Evolutionary conservation across 2,888 invertebrate species (phyloP), one percentile per base, ranked within the genome.

Genomic region (Aporophyla lueneburgensis): DNA sequence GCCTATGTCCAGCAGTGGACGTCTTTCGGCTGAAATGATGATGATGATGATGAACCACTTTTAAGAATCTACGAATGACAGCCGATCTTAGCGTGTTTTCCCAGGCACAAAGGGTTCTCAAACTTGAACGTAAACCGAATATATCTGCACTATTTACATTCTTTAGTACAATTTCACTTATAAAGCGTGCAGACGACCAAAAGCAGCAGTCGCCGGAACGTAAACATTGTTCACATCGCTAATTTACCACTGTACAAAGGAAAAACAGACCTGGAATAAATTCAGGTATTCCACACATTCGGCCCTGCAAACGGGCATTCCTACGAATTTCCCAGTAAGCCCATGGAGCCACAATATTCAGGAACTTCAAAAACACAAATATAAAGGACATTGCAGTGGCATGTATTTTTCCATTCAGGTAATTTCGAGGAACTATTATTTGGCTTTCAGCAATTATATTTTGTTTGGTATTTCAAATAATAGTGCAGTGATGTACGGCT

Each of bases 201-300:
- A 76, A 66, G 81, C 76, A 80, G 71, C 61, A 78, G 84, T 81
- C 73, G 75, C 56, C 75, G 80, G 72, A 85, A 87, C 81, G 85
- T 85, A 89, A 91, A 90, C 88, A 89, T 88, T 90, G 89, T 90
- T 84, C 80, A 83, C 83, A 87, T 89, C 81, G 78, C 87, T 91
- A 91, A 92, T 91, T 91, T 91, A 89, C 85, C 85, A 78, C 56
- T 77, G 76, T 81, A 88, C 86, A 89, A 91, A 89, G 90, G 88
- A 90, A 91, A 92, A 93, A 91, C 89, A 90, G 79, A 85, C 83
- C 75, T 75, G 84, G 84, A 76, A 85, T 86, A 88, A 89, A 90
- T 88, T 87, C 87, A 89, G 83, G 89, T 88, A 91, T 92, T 89
- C 88, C 86, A 82, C 63, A 81, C 81, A 86, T 86, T 87, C 79